phyloP scores from a whole-genome alignment of 2,113 vertebrate genomes.

The Oreochromis niloticus region DNA sequence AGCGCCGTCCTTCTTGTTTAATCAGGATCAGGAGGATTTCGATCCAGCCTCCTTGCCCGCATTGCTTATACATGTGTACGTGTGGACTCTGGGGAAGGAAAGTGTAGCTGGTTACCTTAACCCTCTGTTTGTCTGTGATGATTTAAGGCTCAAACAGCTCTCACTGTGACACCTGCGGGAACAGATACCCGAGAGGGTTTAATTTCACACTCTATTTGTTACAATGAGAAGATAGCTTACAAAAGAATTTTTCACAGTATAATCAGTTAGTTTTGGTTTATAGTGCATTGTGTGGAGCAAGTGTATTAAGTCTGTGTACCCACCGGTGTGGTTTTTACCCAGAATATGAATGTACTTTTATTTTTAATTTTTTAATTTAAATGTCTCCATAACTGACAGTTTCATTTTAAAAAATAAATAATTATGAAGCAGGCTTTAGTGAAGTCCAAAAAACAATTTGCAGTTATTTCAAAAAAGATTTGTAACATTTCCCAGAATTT shows the following conservation, averaged over 20 bases:
- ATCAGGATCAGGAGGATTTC: conserved; percentile 66
- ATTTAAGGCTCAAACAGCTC: conserved; percentile 42
- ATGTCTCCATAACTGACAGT: not conserved
- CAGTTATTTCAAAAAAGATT: not conserved
- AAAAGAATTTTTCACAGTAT: not conserved
- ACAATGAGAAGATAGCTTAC: not conserved
- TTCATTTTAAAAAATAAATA: not conserved
- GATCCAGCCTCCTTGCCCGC: conserved; percentile 5
- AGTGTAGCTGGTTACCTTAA: conserved; percentile 38
- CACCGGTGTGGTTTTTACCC: not conserved
- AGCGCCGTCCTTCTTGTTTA: conserved; percentile 61
- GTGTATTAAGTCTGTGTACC: not conserved
- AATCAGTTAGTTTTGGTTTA: not conserved
- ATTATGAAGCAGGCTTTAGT: not conserved
- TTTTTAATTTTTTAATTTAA: not conserved
- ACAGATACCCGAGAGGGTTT: not conserved
- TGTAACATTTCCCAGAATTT: not conserved
- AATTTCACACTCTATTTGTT: not conserved
- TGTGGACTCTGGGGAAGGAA: conserved; percentile 24
- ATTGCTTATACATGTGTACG: conserved; percentile 33
- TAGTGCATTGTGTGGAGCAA: not conserved
- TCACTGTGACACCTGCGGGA: conserved; percentile 35
- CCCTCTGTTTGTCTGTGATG: conserved; percentile 44
- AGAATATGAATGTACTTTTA: not conserved
- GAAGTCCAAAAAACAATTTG: not conserved